Base-by-base conservation (phyloP, 2,113 vertebrate species). In the Menidia beryllina region DNA sequence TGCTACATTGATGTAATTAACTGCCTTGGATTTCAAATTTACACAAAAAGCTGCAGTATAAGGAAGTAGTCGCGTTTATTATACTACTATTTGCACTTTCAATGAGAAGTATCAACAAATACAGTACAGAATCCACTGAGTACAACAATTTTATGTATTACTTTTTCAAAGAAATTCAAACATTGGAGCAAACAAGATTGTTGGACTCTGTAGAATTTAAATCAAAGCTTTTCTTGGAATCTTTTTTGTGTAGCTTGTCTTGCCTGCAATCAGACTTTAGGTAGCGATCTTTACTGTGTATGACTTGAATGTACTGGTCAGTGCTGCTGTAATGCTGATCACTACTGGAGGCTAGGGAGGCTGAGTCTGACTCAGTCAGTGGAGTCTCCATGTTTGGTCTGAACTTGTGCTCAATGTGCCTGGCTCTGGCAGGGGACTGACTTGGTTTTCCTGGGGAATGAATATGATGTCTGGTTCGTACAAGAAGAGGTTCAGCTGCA, bases 271-370 rank as follows among this genome's bases (percentile, higher is more conserved):
- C 88, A 6, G 94, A 36, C 77, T 94, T 94, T 0, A 93, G 86
- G 24, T 92, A 91, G 64, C 91, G 94, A 52, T 94, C 93, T 75
- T 94, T 96, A 75, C 86, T 94, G 8, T 93, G 95, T 68, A 94
- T 93, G 74, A 96, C 94, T 64, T 96, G 96, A 19, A 96, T 95
- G 63, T 96, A 95, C 69, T 96, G 96, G 86, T 96, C 96, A 0
- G 93, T 92, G 86, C 95, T 90, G 86, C 96, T 95, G 84, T 93
- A 95, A 80, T 96, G 96, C 0, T 94, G 96, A 81, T 98, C 98
- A 0, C 96, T 97, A 85, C 96, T 98, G 52, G 98, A 98, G 4
- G 93, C 94, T 9, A 94, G 62, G 0, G 97, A 98, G 36, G 93
- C 48, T 0, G 97, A 96, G 72, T 98, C 97, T 0, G 96, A 98